phyloP scores from a whole-genome alignment of 2,113 vertebrate genomes.

The Butorides virescens region DNA sequence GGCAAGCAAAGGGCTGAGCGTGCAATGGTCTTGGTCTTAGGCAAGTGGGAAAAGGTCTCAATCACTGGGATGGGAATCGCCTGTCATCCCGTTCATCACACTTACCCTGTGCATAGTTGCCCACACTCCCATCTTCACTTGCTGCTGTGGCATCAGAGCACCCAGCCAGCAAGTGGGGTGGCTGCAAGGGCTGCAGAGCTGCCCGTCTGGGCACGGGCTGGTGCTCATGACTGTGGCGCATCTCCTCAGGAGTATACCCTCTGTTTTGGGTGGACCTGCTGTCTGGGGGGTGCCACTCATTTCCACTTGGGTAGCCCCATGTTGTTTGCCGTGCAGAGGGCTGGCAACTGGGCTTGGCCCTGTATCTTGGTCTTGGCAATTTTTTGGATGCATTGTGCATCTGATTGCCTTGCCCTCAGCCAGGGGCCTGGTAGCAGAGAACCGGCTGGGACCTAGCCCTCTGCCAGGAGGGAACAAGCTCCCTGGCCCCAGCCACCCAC shows the following conservation, averaged over 20 bases:
- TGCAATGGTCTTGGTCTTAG: not conserved
- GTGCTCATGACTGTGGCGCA: fast-evolving
- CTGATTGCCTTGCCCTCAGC: not conserved
- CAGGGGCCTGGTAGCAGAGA: not conserved
- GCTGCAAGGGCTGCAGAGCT: not conserved
- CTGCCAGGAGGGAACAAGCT: fast-evolving
- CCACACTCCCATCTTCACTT: not conserved
- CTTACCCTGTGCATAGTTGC: not conserved
- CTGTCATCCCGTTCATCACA: not conserved
- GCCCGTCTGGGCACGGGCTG: fast-evolving
- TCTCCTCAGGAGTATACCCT: not conserved
- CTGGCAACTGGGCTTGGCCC: not conserved
- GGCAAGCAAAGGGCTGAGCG: not conserved
- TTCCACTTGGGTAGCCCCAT: fast-evolving
- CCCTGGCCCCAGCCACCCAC: not conserved
- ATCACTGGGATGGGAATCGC: fast-evolving
- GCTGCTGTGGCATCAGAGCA: not conserved
- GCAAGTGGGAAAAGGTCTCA: not conserved
- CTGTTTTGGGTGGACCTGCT: not conserved
- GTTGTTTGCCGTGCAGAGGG: not conserved
- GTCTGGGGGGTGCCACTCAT: too few species aligned
- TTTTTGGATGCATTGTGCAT: not conserved
- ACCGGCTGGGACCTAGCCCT: fast-evolving
- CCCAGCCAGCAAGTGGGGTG: not conserved
- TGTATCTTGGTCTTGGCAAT: not conserved